Conservation (phyloP, 1,140 invertebrate genomes). For the Brachionus plicatilis region DNA sequence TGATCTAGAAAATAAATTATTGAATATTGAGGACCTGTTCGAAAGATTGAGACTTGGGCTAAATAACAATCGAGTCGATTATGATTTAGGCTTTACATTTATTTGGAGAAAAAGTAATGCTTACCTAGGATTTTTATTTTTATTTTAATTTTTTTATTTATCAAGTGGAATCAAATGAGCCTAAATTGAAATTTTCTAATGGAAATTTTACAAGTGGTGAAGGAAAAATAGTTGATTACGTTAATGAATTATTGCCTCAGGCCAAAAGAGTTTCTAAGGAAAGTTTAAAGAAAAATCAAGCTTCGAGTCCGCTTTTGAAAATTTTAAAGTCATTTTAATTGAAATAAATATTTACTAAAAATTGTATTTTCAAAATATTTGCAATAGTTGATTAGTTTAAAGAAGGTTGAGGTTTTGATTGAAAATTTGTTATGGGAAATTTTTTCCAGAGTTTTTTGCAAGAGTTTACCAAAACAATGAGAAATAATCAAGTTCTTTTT, state of each 20-base stretch:
- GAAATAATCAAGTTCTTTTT: not conserved
- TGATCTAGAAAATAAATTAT: not conserved
- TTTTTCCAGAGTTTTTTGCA: not conserved
- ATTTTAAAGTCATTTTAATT: not conserved
- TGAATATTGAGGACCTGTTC: not conserved
- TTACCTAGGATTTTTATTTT: not conserved
- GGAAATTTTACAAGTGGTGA: not conserved
- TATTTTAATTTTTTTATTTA: not conserved
- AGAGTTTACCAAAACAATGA: not conserved
- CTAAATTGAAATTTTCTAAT: not conserved
- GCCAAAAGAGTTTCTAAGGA: not conserved
- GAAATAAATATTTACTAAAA: not conserved
- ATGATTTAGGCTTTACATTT: constrained; percentile 37
- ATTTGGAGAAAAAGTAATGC: constrained; percentile 21
- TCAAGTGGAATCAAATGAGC: not conserved
- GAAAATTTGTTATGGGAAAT: not conserved
- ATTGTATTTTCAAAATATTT: not conserved
- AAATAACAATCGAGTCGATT: not conserved
- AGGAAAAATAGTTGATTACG: not conserved
- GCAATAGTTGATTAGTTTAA: not conserved
- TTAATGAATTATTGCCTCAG: not conserved
- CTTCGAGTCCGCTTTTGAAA: not conserved
- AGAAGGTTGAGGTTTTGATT: not conserved
- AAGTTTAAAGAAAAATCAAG: not conserved
- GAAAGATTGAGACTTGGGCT: not conserved